Evolutionary conservation across 2,113 vertebrate genomes (phyloP), one percentile per base, ranked within the genome.

Genomic region (Chamaetylas fuelleborni): DNA sequence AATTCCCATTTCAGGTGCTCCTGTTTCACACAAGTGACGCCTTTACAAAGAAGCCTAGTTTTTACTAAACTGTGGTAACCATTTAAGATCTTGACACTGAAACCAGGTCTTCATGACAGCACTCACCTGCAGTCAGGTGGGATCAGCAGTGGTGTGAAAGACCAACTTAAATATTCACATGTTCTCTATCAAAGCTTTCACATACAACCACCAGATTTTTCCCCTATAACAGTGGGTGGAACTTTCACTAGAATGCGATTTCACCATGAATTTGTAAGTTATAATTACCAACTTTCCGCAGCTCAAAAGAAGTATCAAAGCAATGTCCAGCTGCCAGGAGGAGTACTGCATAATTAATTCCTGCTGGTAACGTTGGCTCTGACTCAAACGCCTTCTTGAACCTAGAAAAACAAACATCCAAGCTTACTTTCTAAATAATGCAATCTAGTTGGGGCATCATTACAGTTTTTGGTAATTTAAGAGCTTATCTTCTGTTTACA

Each of bases 281-380:
- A 48, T 94, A 98, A 98, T 98, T 98, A 99, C 99, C 99, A 94
- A 99, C 99, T 99, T 99, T 99, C 79, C 99, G 99, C 53, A 99
- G 99, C 96, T 99, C 99, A 91, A 99, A 99, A 14, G 99, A 99
- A n/a, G 98, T 98, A 96, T 99, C 99, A 95, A 99, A 99, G 97
- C 99, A 98, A 95, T 99, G 99, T 82, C 99, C 99, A 48, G 99
- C 98, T 43, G 99, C 99, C 98, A 99, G 97, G 53, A 99, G 98
- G 3, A 99, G 99, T 51, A 99, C 99, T 4, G 99, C 99, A 54
- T 99, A 99, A 98, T 99, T 99, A 97, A 99, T 99, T 74, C 99
- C 99, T n/a, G 99, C 99, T 96, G 99, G 99, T 84, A 99, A 97
- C 1, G 99, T 99, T 96, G 99, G 99, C 98, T 99, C 99, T 3